Evolutionary conservation across 1,140 invertebrate species (phyloP).

Genomic region (Pantala flavescens): DNA sequence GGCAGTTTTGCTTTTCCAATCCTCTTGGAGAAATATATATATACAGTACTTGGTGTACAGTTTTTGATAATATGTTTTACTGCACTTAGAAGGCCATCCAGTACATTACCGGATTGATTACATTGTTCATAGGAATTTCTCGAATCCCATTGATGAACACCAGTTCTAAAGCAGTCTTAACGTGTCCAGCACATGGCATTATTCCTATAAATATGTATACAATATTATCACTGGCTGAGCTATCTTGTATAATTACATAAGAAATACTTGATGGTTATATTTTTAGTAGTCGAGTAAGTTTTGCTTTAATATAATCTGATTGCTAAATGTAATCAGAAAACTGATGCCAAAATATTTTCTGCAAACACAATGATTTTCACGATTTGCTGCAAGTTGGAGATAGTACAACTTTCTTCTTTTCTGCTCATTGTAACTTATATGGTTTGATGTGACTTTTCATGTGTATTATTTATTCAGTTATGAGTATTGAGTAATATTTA

Average conservation of each 20-base stretch:
- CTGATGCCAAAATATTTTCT: neutral
- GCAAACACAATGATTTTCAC: neutral
- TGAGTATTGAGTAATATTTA: neutral
- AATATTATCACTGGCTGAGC: conserved; percentile 6
- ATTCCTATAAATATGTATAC: conserved; percentile 8
- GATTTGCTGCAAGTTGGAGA: neutral
- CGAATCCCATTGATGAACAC: neutral
- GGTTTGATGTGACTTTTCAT: neutral
- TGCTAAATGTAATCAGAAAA: neutral
- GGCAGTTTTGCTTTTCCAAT: neutral
- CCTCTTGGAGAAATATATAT: neutral
- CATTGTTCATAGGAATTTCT: neutral
- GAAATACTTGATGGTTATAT: conserved; percentile 4
- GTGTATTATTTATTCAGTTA: neutral
- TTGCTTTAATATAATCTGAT: neutral
- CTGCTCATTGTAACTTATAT: neutral
- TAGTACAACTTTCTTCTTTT: neutral
- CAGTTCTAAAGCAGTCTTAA: neutral
- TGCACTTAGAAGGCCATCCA: conserved; percentile 4
- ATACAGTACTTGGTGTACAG: neutral
- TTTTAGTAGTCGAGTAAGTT: neutral
- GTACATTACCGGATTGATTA: neutral
- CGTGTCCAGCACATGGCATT: neutral
- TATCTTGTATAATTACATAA: neutral
- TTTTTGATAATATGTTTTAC: conserved; percentile 11